phyloP scores from a whole-genome alignment of 2,113 vertebrate species.

The Sturnus vulgaris region DNA sequence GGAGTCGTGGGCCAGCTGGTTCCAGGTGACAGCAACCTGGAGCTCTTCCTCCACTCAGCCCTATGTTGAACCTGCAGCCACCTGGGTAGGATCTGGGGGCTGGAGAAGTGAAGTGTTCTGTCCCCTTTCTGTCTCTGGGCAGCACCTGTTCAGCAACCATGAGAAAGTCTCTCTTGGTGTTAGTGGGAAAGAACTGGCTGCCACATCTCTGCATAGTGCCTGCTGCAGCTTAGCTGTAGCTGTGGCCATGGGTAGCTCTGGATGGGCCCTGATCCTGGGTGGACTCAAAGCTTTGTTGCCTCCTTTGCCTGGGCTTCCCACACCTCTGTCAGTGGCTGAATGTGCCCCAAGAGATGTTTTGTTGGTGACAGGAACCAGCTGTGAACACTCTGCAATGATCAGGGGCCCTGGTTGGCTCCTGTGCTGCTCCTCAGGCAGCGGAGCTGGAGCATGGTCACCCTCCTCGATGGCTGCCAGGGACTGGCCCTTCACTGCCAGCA shows the following conservation, averaged over 20 bases:
- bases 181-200: not conserved
- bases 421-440: fast-evolving
- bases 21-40: not conserved
- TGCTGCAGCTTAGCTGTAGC: not conserved
- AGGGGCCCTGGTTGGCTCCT: too few relatives aligned
- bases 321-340: fast-evolving
- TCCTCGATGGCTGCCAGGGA: fast-evolving
- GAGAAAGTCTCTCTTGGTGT: not conserved
- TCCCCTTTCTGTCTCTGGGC: not conserved
- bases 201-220: fast-evolving
- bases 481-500: not conserved
- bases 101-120: not conserved
- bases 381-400: not conserved
- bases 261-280: not conserved
- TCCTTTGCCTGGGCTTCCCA: not conserved
- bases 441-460: not conserved
- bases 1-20: fast-evolving
- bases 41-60: not conserved
- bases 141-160: not conserved
- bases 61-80: fast-evolving
- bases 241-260: not conserved
- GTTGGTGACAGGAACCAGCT: not conserved
- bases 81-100: not conserved
- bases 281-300: not conserved
- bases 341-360: fast-evolving